Base-by-base conservation (phyloP, 1,140 invertebrate genomes). In the Argopecten irradians region DNA sequence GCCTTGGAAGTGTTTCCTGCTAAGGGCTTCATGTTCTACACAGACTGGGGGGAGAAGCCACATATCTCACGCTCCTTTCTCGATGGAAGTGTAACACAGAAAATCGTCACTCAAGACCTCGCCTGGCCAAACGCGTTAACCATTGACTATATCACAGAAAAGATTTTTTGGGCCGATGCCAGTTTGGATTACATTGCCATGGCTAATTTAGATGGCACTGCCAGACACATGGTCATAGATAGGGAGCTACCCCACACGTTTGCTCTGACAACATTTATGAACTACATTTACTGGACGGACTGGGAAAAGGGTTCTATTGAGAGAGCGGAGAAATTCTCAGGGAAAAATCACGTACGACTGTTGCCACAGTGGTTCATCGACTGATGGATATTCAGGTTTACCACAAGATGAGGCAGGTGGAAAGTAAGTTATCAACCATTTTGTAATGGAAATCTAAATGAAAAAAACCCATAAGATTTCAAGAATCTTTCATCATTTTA, bases 201-300 rank as follows among this genome's bases (percentile, higher is more conserved):
- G 98, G 98, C 94, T 7, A 91, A 94, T 82, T 88, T 95, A 39
- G 93, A 95, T 86, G 95, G 95, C 16, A 89, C 84, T 11, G 92
- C 93, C 83, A 88, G 87, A 22, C 87, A 90, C 98, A 98, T 34
- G 96, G 96, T 84, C 95, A 96, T 93, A 90, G 96, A 93, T 95
- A 96, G 33, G 28, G 85, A 93, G 14, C 88, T 94, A 33, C 92
- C 99, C 86, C 99, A 99, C 96, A 98, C 98, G 7, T 99, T 99
- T 95, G 98, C 98, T 0, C 98, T 99, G 7, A 98, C 98, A 0
- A 97, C 99, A 0, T 98, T 97, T 95, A 96, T 97, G 39, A 97
- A 98, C 93, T 98, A 98, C 93, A 98, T 99, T 87, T 99, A 99
- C 94, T 99, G 99, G 98, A 99, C 99, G 0, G 99, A 99, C 95